phyloP scores from a whole-genome alignment of 2,888 invertebrate genomes.

The Catocala sponsa region DNA sequence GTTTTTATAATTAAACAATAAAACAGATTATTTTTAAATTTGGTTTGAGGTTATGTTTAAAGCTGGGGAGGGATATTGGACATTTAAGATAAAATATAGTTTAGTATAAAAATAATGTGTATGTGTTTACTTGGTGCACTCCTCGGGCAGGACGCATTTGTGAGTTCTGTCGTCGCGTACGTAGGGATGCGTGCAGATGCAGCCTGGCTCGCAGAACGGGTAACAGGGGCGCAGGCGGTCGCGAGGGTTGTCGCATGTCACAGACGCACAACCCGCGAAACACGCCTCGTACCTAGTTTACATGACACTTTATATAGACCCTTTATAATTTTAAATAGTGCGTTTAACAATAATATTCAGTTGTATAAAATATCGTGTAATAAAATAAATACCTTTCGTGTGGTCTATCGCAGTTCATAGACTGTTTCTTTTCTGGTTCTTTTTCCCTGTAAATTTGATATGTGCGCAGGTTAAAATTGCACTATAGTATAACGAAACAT shows the following conservation, averaged over 20 bases:
- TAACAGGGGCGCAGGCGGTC: slow-evolving; percentile 82
- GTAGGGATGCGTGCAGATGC: slow-evolving; percentile 77
- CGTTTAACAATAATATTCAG: too few relatives aligned
- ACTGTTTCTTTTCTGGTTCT: slow-evolving; percentile 68
- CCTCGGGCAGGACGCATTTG: slow-evolving; percentile 79
- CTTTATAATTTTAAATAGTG: too few relatives aligned
- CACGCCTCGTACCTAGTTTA: slow-evolving; percentile 75
- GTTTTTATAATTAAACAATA: too few relatives aligned
- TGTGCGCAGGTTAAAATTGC: not conserved
- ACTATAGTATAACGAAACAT: not conserved
- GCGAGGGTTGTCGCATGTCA: slow-evolving; percentile 82
- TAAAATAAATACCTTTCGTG: slow-evolving; percentile 71
- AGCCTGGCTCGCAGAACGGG: slow-evolving; percentile 83
- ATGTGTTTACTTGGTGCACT: slow-evolving; percentile 79
- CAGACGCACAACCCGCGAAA: slow-evolving; percentile 81
- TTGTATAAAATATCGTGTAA: too few relatives aligned
- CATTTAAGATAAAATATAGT: not conserved
- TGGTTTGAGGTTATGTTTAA: too few relatives aligned
- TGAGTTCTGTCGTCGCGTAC: slow-evolving; percentile 83
- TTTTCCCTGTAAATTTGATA: slow-evolving; percentile 66
- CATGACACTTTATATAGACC: not conserved
- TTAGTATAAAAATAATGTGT: not conserved
- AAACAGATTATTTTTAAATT: too few relatives aligned
- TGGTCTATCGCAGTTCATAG: slow-evolving; percentile 73
- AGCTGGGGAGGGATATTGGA: too few relatives aligned